These are phyloP conservation scores for Leptogaster cylindrica DNA, from an alignment of 2,888 invertebrate genomes.

Conservation along the genomic window DNA sequence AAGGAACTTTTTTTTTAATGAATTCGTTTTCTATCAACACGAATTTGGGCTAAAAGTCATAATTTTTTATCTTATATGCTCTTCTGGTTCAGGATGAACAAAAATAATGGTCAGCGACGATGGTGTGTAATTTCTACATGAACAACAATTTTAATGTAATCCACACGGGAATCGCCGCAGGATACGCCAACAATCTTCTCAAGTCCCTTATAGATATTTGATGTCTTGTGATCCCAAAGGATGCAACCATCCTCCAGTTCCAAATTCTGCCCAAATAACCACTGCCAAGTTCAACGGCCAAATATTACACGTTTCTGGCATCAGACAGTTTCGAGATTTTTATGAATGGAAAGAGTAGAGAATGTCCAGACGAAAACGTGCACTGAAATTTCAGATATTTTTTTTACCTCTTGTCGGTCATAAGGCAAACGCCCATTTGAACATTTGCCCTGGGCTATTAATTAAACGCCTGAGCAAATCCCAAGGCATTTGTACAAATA, in stretches of 20 bases:
- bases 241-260: too few species aligned
- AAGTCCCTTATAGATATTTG: too few species aligned
- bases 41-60: background rate
- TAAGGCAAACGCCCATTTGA: conserved; percentile 22
- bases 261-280: background rate
- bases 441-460: conserved; percentile 26
- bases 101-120: conserved; percentile 3
- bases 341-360: conserved; percentile 34
- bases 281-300: conserved; percentile 14
- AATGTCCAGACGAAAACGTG: conserved; percentile 35
- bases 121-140: conserved; percentile 28
- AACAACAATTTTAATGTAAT: conserved; percentile 32
- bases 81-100: background rate
- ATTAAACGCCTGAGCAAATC: conserved; percentile 34
- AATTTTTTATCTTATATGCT: background rate
- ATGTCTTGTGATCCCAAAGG: too few species aligned
- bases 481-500: conserved; percentile 16
- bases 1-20: conserved; percentile 21
- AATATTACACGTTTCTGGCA: conserved; percentile 33
- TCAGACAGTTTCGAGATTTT: conserved; percentile 28
- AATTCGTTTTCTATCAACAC: conserved; percentile 10
- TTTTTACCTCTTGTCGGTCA: conserved; percentile 23
- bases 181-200: conserved; percentile 31
- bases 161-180: conserved; percentile 32
- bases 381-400: conserved; percentile 10